Evolutionary conservation across 2,113 vertebrate species (phyloP).

Genomic region (Crotalus tigris): DNA sequence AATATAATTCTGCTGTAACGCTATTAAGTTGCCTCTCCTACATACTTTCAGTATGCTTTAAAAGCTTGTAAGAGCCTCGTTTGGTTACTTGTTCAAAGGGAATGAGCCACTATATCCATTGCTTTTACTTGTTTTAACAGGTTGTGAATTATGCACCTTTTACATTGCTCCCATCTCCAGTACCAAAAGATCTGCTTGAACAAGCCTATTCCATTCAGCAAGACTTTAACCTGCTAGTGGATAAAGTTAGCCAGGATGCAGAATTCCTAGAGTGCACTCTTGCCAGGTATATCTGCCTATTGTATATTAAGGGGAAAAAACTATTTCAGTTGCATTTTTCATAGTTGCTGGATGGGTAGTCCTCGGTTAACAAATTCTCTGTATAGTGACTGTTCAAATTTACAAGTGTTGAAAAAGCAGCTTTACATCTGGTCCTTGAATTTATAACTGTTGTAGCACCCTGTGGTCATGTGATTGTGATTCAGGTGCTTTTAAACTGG

Average conservation of each 20-base stretch:
- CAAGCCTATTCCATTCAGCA: slow-evolving; percentile 85
- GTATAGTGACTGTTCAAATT: accelerated
- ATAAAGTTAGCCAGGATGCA: slow-evolving; percentile 82
- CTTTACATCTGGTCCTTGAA: background rate
- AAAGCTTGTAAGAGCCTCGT: background rate
- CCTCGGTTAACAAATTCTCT: background rate
- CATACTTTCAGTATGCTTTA: background rate
- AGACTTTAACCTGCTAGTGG: slow-evolving; percentile 88
- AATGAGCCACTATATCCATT: background rate
- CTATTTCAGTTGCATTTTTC: background rate
- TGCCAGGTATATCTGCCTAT: slow-evolving; percentile 72
- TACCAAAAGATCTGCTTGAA: slow-evolving; percentile 77
- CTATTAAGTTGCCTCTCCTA: background rate
- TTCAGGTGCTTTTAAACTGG: background rate
- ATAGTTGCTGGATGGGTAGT: background rate
- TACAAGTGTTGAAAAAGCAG: background rate
- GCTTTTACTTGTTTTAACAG: slow-evolving; percentile 59
- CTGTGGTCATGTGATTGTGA: background rate
- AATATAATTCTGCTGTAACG: background rate
- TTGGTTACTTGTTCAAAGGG: background rate
- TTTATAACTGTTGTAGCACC: background rate
- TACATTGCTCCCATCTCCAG: slow-evolving; percentile 83
- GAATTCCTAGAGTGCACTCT: slow-evolving; percentile 82
- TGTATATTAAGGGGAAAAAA: background rate
- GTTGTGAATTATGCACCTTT: slow-evolving; percentile 87